These are phyloP conservation scores for Galagoides demidoff DNA, from an alignment of 2,797 vertebrate species.

Conservation along the genomic window DNA sequence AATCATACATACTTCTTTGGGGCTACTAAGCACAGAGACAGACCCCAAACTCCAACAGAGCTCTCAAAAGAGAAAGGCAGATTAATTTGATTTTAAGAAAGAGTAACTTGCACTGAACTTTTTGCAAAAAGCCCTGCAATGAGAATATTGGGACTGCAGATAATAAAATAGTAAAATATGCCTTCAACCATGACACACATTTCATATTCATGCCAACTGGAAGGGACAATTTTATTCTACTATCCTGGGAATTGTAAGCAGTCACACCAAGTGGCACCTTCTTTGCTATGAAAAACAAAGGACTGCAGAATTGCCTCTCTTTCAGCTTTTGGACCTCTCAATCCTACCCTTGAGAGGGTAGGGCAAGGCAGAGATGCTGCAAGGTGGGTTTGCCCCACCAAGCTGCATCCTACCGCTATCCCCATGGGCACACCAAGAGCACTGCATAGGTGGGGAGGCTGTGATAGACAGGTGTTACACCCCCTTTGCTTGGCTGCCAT, in stretches of 20 bases:
- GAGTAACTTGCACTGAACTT: background rate
- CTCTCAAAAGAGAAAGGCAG: background rate
- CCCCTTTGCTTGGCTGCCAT: background rate
- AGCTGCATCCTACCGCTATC: background rate
- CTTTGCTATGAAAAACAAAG: background rate
- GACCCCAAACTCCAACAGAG: background rate
- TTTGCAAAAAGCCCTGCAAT: background rate
- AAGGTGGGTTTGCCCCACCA: background rate
- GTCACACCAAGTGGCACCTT: background rate
- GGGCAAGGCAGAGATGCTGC: background rate
- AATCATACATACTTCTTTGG: background rate
- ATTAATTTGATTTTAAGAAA: slow-evolving; percentile 7
- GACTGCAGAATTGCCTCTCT: background rate
- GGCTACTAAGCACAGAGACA: background rate
- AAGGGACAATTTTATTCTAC: background rate
- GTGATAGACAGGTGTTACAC: fast-evolving
- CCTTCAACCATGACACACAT: background rate
- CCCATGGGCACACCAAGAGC: background rate
- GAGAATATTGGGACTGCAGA: background rate
- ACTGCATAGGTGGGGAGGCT: background rate
- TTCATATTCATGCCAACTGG: background rate
- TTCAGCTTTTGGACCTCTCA: background rate
- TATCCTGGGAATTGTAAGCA: background rate
- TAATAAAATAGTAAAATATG: background rate
- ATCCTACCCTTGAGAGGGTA: background rate